Evolutionary conservation across 23 tunicate species (phyloP).

Genomic region (Aplidium turbinatum): DNA sequence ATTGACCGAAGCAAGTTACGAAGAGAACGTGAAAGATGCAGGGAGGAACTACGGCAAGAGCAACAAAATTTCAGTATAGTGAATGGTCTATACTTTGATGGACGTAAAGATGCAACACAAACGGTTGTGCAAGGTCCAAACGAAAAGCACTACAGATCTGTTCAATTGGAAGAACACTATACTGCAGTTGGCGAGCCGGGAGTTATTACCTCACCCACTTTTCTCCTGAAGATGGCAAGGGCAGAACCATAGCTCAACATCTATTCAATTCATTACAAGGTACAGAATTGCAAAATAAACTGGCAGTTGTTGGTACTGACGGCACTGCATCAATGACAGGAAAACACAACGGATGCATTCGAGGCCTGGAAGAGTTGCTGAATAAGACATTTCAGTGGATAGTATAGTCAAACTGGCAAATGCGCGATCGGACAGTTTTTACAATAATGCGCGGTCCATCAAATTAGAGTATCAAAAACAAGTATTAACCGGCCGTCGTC

Average conservation of each 20-base stretch:
- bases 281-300: neutral
- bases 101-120: slow-evolving; percentile 37
- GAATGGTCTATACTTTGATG: slow-evolving; percentile 25
- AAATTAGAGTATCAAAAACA: no score
- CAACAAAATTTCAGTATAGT: slow-evolving; percentile 26
- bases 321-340: slow-evolving; percentile 32
- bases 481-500: no score
- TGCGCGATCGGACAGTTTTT: no score
- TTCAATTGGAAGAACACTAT: slow-evolving; percentile 16
- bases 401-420: no score
- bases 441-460: no score
- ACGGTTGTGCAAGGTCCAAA: slow-evolving; percentile 9
- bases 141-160: slow-evolving; percentile 15
- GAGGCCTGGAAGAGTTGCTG: slow-evolving; percentile 3
- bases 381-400: slow-evolving; percentile 31
- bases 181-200: slow-evolving; percentile 12
- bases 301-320: slow-evolving; percentile 7
- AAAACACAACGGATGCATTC: slow-evolving; percentile 27
- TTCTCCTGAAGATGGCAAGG: slow-evolving; percentile 31
- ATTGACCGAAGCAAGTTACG: slow-evolving; percentile 32
- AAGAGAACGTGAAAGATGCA: slow-evolving; percentile 29
- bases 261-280: neutral
- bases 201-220: slow-evolving; percentile 29
- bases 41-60: slow-evolving; percentile 1
- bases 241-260: slow-evolving; percentile 22